A percentile compares a stretch with the other conserved stretches of the same genome.
phyloP scores from a whole-genome alignment of 2,888 invertebrate genomes.

The Cryptophagus acutangulus region DNA sequence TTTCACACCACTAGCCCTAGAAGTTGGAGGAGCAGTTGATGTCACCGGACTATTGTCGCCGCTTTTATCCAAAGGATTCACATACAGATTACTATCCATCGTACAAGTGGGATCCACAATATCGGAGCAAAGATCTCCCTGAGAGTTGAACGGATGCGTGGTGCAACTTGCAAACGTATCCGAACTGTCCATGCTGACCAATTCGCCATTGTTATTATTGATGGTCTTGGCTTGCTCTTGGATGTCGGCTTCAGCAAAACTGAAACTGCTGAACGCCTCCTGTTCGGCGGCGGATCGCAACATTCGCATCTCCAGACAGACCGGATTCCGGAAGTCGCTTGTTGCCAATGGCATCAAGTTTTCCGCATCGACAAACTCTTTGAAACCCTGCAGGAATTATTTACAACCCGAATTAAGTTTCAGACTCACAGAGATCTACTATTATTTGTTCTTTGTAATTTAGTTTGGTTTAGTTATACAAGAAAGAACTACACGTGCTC shows the following conservation, averaged over 20 bases:
- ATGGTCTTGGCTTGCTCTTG: constrained; percentile 38
- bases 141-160: constrained; percentile 90
- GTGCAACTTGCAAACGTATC: constrained; percentile 96
- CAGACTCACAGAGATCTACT: too few relatives aligned
- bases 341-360: constrained; percentile 82
- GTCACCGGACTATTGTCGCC: constrained; percentile 48
- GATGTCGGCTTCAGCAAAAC: constrained; percentile 31
- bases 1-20: constrained; percentile 55
- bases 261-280: constrained; percentile 8
- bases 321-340: constrained; percentile 77
- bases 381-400: constrained; percentile 65
- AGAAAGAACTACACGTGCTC: constrained; percentile 22
- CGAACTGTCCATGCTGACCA: constrained; percentile 68
- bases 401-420: constrained; percentile 1
- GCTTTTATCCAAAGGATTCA: constrained; percentile 76
- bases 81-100: constrained; percentile 75
- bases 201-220: constrained; percentile 48
- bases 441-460: too few relatives aligned
- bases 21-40: constrained; percentile 31
- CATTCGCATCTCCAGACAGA: constrained; percentile 75
- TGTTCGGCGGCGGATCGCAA: constrained; percentile 39
- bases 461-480: too few relatives aligned
- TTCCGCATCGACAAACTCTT: constrained; percentile 87
- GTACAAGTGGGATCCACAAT: constrained; percentile 44
- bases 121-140: constrained; percentile 54